Evolutionary conservation across 35 echinoderm and acorn worm species (phyloP).

Genomic region (Lytechinus variegatus): DNA sequence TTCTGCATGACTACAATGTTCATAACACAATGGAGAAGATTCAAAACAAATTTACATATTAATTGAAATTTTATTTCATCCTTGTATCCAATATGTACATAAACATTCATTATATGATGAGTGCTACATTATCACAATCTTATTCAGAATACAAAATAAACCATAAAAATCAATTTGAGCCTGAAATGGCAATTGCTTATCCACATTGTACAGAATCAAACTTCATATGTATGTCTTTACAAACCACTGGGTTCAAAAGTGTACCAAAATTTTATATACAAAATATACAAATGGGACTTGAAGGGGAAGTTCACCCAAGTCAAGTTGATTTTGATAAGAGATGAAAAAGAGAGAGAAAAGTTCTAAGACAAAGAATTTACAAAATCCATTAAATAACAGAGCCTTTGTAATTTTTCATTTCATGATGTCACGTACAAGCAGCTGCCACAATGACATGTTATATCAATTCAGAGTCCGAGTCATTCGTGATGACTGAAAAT

Average conservation of each 20-base stretch:
- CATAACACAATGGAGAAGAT: too few species aligned
- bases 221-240: neutral
- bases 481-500: too few species aligned
- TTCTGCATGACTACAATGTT: neutral
- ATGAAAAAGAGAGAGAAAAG: too few species aligned
- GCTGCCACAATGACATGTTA: too few species aligned
- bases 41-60: neutral
- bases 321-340: too few species aligned
- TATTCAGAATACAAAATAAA: constrained; percentile 7
- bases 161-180: neutral
- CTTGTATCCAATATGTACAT: neutral
- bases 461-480: too few species aligned
- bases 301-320: too few species aligned
- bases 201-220: neutral
- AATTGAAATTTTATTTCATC: neutral
- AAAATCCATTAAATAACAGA: too few species aligned
- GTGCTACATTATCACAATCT: neutral
- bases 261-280: constrained; percentile 8
- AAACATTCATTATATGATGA: neutral
- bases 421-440: too few species aligned
- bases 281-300: neutral
- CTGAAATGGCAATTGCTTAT: neutral
- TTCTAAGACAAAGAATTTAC: too few species aligned
- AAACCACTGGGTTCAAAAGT: neutral
- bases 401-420: too few species aligned